A percentile compares a stretch with the other conserved stretches of the same genome.
Evolutionary conservation across 2,113 vertebrate genomes (phyloP).

Genomic region (Gracilinanus agilis): DNA sequence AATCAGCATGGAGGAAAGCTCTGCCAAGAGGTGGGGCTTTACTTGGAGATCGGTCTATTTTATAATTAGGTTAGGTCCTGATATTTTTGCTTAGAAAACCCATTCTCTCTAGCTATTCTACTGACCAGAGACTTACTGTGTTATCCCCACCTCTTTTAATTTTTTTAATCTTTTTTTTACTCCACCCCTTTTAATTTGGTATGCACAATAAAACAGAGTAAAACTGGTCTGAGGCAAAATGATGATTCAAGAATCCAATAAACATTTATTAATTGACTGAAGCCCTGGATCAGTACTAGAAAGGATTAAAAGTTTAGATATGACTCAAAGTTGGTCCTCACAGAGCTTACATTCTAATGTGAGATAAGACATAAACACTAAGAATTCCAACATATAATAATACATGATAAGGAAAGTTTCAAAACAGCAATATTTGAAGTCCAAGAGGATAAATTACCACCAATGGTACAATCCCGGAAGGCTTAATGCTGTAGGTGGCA

Average conservation of each 20-base stretch:
- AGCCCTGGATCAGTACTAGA: not conserved
- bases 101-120: not conserved
- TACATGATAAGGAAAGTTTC: not conserved
- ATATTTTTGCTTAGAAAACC: not conserved
- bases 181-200: not conserved
- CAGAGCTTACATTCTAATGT: not conserved
- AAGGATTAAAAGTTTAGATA: not conserved
- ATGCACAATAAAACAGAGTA: not conserved
- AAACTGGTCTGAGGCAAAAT: not conserved
- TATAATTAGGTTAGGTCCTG: not conserved
- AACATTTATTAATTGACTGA: not conserved
- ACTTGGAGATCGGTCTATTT: not conserved
- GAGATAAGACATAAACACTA: not conserved
- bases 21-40: not conserved
- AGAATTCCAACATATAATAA: not conserved
- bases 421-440: not conserved
- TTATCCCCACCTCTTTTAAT: not conserved
- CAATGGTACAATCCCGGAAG: not conserved
- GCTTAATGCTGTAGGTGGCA: not conserved
- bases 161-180: too few species aligned
- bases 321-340: not conserved
- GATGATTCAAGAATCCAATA: not conserved
- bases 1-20: not conserved
- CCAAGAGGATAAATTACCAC: not conserved
- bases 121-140: not conserved